Evolutionary conservation across 1,140 invertebrate genomes (phyloP), one percentile per base, ranked within the genome.

Genomic region (Drosophila bocqueti): DNA sequence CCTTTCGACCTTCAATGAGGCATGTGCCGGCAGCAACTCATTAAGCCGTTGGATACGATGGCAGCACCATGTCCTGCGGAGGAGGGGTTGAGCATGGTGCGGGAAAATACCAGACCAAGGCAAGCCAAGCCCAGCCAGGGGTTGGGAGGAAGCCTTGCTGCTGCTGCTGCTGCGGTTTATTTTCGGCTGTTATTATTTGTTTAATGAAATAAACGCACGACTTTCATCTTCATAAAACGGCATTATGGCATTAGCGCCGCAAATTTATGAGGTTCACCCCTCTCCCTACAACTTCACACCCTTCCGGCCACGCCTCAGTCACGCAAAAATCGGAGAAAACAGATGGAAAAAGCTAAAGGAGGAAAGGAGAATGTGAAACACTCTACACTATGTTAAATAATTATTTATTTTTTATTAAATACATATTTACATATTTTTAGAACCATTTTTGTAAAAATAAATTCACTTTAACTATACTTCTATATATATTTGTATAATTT

Each of bases 121-220:
- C 13, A 57, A 26, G 15, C 21, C 52, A n/a, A 54, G 34, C 52
- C 31, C 36, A 43, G 31, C 15, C 40, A 21, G 26, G 47, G 9
- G 34, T 52, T 31, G 54, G 57, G 52, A 43, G 61, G 36, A 5
- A 15, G 31, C 36, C 50, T 81, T 50, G 80, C 52, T 61, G 64
- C 64, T 83, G 52, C 18, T 55, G 85, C 81, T 83, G 52, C 18
- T 55, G 85, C 81, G 84, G 84, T 85, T 89, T 89, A 85, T 91
- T 85, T 90, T 89, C 79, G 85, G 72, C 62, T 85, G 85, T 90
- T 90, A 90, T 90, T 90, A 90, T 90, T 90, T 90, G 85, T 90
- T 89, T 90, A 90, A 90, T 90, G 81, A 90, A 90, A 91, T 90
- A 90, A 90, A 90, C 85, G 86, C 85, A 85, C 85, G 85, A 90